Percentiles rank a stretch among this genome's conserved stretches.
These are phyloP conservation scores for Tubulanus polymorphus DNA, from an alignment of 2,888 invertebrate species.

Conservation along the genomic window DNA sequence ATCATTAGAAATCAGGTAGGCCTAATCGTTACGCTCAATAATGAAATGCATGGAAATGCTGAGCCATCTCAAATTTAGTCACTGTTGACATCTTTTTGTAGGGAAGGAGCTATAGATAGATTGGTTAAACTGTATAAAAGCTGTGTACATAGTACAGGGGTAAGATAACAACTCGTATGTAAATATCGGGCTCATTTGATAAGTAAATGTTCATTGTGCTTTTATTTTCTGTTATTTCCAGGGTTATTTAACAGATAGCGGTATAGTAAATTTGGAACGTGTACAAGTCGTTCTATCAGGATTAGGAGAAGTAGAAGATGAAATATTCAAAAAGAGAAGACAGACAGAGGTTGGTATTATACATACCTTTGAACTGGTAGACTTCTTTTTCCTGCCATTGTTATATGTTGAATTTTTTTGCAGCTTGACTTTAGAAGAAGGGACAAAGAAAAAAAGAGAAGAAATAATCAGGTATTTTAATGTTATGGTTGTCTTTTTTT, in stretches of 20 bases:
- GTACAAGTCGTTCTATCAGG: conserved; percentile 88
- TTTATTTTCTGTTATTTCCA: conserved; percentile 46
- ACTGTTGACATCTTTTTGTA: conserved; percentile 27
- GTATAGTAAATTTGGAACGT: conserved; percentile 85
- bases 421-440: conserved; percentile 64
- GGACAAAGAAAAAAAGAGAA: conserved; percentile 61
- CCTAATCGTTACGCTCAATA: conserved; percentile 26
- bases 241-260: conserved; percentile 93
- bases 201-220: conserved; percentile 3
- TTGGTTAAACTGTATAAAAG: conserved; percentile 90
- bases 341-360: conserved; percentile 63
- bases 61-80: background rate
- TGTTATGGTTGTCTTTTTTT: no score
- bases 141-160: conserved; percentile 84
- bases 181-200: background rate
- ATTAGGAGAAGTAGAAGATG: conserved; percentile 70
- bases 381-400: background rate
- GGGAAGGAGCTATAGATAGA: conserved; percentile 93
- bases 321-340: conserved; percentile 91
- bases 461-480: conserved; percentile 51
- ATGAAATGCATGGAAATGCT: background rate
- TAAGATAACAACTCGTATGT: conserved; percentile 32
- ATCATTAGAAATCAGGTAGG: conserved; percentile 80
- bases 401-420: conserved; percentile 10
- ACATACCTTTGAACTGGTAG: background rate